Base-by-base conservation (phyloP, 2,797 vertebrate genomes). In the Sebastes kiyomatsui region DNA sequence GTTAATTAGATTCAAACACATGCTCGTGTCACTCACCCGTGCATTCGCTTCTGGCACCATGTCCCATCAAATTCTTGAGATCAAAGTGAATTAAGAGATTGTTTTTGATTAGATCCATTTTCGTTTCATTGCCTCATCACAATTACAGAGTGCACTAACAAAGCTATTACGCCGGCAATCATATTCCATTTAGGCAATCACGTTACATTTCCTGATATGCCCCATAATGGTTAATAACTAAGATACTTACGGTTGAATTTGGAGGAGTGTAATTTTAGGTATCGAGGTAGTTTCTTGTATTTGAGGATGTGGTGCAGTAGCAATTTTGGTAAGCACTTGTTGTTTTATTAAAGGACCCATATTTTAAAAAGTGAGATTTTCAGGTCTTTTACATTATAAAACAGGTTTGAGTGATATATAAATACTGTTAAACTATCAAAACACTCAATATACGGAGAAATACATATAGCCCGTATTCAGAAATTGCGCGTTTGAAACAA, bases 101-200 rank as follows among this genome's bases (percentile, higher is more conserved):
- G 89, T 88, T 91, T 92, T 84, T 93, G 85, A 93, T 94, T 92
- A 93, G 87, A 92, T 86, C 88, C 80, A 77, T 90, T 93, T 90
- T 88, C 59, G 54, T 91, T 91, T 90, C 81, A 91, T 83, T 83
- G 81, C 83, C 79, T 92, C 82, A 77, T 91, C 82, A 87, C 83
- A 90, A 88, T 92, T 90, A 90, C 83, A 88, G 79, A 89, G 75
- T 80, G 77, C 86, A 77, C 84, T 83, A 90, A 88, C 89, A 87
- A 84, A 90, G 80, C 85, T 78, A 87, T 92, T 88, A 90, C 83
- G 75, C 72, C 67, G 56, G 86, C 87, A 87, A 88, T 93, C 80
- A 88, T 78, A 76, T 88, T 89, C 85, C 75, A 88, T 91, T 91
- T 75, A 88, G 77, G 79, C 78, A 87, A 89, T 88, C 84, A 74